Evolutionary conservation across 2,888 invertebrate species (phyloP).

Genomic region (Hemistola chrysoprasaria): DNA sequence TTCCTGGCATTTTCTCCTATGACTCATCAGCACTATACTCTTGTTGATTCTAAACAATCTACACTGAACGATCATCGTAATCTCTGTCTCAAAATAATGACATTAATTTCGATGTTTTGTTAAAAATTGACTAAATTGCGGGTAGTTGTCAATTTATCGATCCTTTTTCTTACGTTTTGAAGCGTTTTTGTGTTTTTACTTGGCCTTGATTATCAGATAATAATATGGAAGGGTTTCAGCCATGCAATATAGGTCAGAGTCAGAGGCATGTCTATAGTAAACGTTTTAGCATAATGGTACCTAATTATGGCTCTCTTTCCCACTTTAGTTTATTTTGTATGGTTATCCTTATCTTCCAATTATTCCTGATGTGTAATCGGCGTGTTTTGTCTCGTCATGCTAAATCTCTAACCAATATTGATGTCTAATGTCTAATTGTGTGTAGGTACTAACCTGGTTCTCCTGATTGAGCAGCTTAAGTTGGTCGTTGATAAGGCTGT

Average conservation of each 20-base stretch:
- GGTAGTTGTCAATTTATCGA: slow-evolving; percentile 14
- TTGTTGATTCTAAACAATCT: slow-evolving; percentile 12
- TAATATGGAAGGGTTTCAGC: no score
- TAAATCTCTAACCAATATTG: no score
- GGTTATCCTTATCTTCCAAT: no score
- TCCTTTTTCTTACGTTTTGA: slow-evolving; percentile 1
- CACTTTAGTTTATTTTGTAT: no score
- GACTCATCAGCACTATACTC: slow-evolving; percentile 19
- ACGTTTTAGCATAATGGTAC: no score
- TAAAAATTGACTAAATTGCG: background rate
- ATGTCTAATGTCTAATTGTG: no score
- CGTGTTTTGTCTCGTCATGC: no score
- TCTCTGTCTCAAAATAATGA: background rate
- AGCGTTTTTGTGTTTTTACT: background rate
- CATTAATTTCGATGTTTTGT: background rate
- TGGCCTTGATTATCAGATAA: background rate
- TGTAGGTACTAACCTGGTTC: slow-evolving; percentile 91
- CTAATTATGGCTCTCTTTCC: no score
- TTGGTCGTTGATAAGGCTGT: slow-evolving; percentile 97
- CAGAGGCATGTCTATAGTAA: no score
- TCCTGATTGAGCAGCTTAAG: slow-evolving; percentile 97
- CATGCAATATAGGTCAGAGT: no score
- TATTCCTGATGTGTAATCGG: no score
- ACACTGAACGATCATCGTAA: slow-evolving; percentile 5
- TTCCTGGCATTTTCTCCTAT: slow-evolving; percentile 20